A percentile compares a stretch with the other conserved stretches of the same genome.
Evolutionary conservation across 2,888 invertebrate species (phyloP).

Genomic region (Cantharis rufa): DNA sequence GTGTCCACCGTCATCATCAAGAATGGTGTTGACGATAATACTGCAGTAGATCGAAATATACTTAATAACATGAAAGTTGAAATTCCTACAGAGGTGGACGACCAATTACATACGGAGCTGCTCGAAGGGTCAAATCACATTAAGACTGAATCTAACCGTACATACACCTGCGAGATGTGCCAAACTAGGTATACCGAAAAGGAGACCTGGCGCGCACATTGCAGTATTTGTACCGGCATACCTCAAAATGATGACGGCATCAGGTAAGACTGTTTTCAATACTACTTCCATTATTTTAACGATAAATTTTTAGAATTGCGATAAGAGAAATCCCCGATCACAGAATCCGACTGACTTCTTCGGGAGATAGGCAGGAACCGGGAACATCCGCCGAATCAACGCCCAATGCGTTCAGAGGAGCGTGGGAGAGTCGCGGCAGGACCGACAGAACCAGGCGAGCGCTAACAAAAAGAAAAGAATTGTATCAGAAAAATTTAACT

Average conservation of each 20-base stretch:
- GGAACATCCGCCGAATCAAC: not conserved
- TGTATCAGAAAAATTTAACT: not conserved
- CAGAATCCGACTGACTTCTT: not conserved
- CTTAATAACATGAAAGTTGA: not conserved
- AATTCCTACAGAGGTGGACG: not conserved
- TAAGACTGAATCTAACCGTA: not conserved
- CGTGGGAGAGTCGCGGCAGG: not conserved
- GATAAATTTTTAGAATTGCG: not conserved
- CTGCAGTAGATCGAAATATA: not conserved
- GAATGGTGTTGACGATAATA: not conserved
- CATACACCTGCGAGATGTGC: not conserved
- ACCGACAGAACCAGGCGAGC: not conserved
- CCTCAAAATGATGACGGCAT: not conserved
- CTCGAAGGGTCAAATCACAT: not conserved
- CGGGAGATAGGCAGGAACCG: not conserved
- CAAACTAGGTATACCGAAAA: not conserved
- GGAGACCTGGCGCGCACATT: not conserved
- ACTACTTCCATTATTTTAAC: not conserved
- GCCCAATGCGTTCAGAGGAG: not conserved
- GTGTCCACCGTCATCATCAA: not conserved
- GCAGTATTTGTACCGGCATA: not conserved
- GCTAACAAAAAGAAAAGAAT: not conserved
- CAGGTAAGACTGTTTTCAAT: not conserved
- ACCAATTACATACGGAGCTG: not conserved
- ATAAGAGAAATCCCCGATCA: not conserved